Evolutionary conservation across 2,888 invertebrate species (phyloP), one percentile per base, ranked within the genome.

Genomic region (Lymantria monacha): DNA sequence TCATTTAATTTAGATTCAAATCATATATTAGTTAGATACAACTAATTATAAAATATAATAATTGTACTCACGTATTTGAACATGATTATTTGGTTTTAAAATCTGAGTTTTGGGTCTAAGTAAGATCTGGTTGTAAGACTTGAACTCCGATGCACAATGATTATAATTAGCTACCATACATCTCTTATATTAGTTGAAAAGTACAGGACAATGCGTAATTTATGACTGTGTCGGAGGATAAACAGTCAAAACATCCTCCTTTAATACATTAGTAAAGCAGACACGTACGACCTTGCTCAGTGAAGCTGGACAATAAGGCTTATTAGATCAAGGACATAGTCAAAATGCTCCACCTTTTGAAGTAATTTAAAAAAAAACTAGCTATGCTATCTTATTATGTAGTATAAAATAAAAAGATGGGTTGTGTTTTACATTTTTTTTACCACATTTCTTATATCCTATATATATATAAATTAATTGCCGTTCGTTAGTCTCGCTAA

Each of bases 11-110:
- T n/a, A n/a, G n/a, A n/a, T n/a, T n/a, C n/a, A n/a, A n/a, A n/a
- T n/a, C n/a, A n/a, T n/a, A n/a, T n/a, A n/a, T n/a, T n/a, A n/a
- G n/a, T n/a, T n/a, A n/a, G 5, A 22, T 5, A 22, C 5, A 22
- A 22, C 22, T 10, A 33, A 8, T n/a, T 33, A 33, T 33, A 33
- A 33, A 33, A 33, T 22, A 22, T 22, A 22, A 10, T 33, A 33
- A 5, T 33, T 5, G 9, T 14, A 41, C 91, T 88, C 62, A 92
- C 91, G 72, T 83, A 87, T 88, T 92, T 92, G 72, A 89, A 88
- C 92, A 92, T 92, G 50, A 79, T 87, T 74, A 49, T 42, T 62
- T 42, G 51, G 22, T 59, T 56, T 48, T n/a, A n/a, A n/a, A n/a
- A n/a, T n/a, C 51, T 66, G 63, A 59, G 55, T 62, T 63, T 61